phyloP scores from a whole-genome alignment of 2,113 vertebrate species.

The Prionailurus viverrinus region DNA sequence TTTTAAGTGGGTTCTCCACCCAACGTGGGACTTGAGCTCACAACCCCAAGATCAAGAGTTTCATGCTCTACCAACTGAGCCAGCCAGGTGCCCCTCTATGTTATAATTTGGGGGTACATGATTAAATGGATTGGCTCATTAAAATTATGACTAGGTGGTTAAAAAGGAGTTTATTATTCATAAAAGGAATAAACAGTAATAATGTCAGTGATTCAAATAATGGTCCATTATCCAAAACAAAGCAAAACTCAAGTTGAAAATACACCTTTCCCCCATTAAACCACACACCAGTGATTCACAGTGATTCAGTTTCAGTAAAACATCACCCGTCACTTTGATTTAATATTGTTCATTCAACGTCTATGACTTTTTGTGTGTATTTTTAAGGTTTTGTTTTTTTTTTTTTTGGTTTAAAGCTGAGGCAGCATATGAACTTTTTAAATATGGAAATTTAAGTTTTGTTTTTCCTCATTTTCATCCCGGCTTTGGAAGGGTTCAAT shows the following conservation, averaged over 20 bases:
- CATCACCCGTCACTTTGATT: background rate
- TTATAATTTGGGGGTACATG: background rate
- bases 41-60: background rate
- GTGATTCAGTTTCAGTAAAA: background rate
- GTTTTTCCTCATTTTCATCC: slow-evolving; percentile 12
- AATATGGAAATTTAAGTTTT: background rate
- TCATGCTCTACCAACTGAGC: background rate
- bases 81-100: background rate
- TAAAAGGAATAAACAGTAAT: background rate
- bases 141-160: background rate
- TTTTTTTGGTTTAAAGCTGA: slow-evolving; percentile 2
- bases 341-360: background rate
- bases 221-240: background rate
- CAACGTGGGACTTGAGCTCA: background rate
- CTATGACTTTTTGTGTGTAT: background rate
- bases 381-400: slow-evolving; percentile 19
- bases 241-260: slow-evolving; percentile 34
- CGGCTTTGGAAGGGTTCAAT: background rate
- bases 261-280: background rate
- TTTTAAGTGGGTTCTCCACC: background rate
- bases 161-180: background rate
- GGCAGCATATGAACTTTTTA: background rate
- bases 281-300: background rate
- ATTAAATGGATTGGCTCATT: background rate
- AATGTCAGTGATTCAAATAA: slow-evolving; percentile 40